phyloP scores from a whole-genome alignment of 2,797 vertebrate genomes.

The Enteromius treurensis region DNA sequence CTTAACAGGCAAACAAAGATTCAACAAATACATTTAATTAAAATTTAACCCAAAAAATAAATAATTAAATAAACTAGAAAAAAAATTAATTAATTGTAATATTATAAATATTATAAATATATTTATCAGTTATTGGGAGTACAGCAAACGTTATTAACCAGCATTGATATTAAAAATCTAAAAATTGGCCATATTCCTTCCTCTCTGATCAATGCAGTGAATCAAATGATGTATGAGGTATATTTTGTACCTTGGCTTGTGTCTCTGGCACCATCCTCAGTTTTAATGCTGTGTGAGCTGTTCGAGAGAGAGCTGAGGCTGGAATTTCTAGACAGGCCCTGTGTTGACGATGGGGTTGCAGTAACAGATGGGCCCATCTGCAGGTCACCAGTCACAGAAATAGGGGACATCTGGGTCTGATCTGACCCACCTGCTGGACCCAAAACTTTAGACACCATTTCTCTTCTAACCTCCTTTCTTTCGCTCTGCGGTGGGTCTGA shows the following conservation, averaged over 20 bases:
- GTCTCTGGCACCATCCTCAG: slow-evolving; percentile 81
- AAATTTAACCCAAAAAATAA: not conserved
- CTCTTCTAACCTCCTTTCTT: slow-evolving; percentile 83
- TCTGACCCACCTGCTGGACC: slow-evolving; percentile 54
- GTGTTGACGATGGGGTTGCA: slow-evolving; percentile 72
- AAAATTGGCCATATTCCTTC: not conserved
- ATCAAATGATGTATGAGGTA: not conserved
- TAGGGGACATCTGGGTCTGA: slow-evolving; percentile 56
- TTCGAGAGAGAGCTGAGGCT: slow-evolving; percentile 82
- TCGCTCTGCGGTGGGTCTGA: slow-evolving; percentile 85
- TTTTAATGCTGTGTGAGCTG: slow-evolving; percentile 79
- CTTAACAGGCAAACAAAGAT: too few species aligned
- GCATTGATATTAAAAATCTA: not conserved
- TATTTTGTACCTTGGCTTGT: slow-evolving; percentile 82
- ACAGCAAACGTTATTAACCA: not conserved
- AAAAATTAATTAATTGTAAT: too few species aligned
- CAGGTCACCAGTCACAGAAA: slow-evolving; percentile 41
- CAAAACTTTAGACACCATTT: slow-evolving; percentile 70
- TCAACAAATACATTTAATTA: too few species aligned
- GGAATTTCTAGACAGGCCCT: slow-evolving; percentile 82
- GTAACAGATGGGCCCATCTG: slow-evolving; percentile 66
- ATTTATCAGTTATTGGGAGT: not conserved
- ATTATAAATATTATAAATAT: too few species aligned
- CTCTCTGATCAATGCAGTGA: not conserved
- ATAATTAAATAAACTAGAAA: not conserved